These are phyloP conservation scores for Myocastor coypus DNA, from an alignment of 2,113 vertebrate genomes.

Conservation along the genomic window DNA sequence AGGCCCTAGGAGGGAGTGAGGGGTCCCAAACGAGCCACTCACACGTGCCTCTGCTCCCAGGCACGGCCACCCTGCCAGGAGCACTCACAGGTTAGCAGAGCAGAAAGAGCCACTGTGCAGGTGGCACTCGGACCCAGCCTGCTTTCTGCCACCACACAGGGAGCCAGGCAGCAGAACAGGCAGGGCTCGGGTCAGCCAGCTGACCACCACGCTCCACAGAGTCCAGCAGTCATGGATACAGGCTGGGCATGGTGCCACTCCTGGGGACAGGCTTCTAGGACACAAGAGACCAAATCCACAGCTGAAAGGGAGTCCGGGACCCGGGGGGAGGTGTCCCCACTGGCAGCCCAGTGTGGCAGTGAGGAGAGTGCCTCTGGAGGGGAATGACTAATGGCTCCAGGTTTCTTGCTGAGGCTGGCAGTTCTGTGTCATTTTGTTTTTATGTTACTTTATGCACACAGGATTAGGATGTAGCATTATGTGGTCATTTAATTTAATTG, in stretches of 20 bases:
- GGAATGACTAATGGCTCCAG: conserved; percentile 77
- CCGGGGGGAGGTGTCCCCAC: background rate
- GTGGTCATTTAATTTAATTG: conserved; percentile 79
- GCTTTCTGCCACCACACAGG: background rate
- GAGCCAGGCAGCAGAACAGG: background rate
- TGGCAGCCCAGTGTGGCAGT: background rate
- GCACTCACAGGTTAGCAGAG: background rate
- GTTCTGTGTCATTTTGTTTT: conserved; percentile 79
- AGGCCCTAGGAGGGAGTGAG: background rate
- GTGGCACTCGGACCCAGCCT: background rate
- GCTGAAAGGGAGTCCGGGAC: background rate
- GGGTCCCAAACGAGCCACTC: background rate
- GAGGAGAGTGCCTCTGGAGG: conserved; percentile 52
- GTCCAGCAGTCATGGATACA: background rate
- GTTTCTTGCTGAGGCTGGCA: conserved; percentile 75
- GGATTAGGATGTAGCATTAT: conserved; percentile 79
- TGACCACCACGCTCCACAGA: background rate
- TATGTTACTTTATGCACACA: conserved; percentile 80
- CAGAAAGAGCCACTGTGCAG: background rate
- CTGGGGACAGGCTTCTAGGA: background rate
- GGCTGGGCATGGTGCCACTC: background rate
- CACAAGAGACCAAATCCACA: background rate
- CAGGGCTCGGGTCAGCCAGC: background rate
- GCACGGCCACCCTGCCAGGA: background rate
- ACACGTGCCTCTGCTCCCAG: background rate